Evolutionary conservation across 2,888 invertebrate species (phyloP), one percentile per base, ranked within the genome.

Genomic region (Polyommatus icarus): DNA sequence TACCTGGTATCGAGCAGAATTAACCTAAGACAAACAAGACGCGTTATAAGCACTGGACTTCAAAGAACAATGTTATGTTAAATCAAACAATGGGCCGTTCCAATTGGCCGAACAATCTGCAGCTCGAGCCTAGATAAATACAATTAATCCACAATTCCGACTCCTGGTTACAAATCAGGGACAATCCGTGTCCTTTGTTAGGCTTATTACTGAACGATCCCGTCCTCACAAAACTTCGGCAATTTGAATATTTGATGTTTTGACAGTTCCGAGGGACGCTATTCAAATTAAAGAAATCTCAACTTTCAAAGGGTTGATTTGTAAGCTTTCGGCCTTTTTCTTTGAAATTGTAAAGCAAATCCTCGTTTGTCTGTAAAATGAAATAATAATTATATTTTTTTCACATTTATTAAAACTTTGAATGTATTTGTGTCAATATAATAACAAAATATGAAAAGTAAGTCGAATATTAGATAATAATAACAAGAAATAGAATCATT

Each of bases 91-190:
- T 50, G 3, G 50, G 5, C 54, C 54, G 29, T 75, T 75, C 50
- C 75, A 75, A 75, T 75, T 50, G 75, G 75, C 20, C 24, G 73
- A 54, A 75, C 83, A 83, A 83, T 83, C 82, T 81, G 79, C 80
- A 76, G 76, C 76, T 79, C 79, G 78, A 79, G 79, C 79, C 78
- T 67, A 76, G 84, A 84, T 83, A 82, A 80, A 86, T 84, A 87
- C 88, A 87, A 89, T 88, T 88, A 88, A 88, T 88, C 85, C 84
- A 78, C 85, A 84, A 88, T 87, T 82, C 85, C 81, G 85, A 89
- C 87, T 89, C 88, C 85, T 87, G 88, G 79, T 78, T 78, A 75
- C 75, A 29, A 88, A 88, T 89, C 88, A 87, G 85, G 85, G 86
- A 83, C 85, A 84, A 83, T 78, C 82, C 72, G 72, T 72, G 46